Conservation (phyloP, 2,888 invertebrate species). For the Catotricha subobsoleta region DNA sequence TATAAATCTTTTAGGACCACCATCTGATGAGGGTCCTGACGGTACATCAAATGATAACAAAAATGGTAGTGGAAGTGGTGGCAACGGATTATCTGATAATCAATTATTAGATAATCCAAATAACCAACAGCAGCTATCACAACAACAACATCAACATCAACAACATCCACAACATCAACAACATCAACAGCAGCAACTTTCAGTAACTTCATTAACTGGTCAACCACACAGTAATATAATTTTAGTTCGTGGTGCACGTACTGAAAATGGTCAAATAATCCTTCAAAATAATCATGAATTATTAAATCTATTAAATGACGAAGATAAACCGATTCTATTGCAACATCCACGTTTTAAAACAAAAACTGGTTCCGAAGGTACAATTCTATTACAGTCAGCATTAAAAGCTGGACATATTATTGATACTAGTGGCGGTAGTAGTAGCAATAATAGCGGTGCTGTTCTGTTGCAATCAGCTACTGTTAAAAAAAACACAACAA, state of each 20-base stretch:
- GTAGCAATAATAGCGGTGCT: conserved; percentile 7
- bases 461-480: conserved; percentile 11
- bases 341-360: conserved; percentile 18
- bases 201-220: conserved; percentile 12
- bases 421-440: neutral
- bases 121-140: too few species aligned
- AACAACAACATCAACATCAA: too few species aligned
- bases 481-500: conserved; percentile 12
- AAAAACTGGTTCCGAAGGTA: conserved; percentile 7
- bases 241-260: conserved; percentile 28
- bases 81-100: neutral
- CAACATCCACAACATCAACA: conserved; percentile 7
- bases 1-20: conserved; percentile 9
- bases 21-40: conserved; percentile 13
- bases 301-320: conserved; percentile 24
- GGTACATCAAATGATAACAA: conserved; percentile 9
- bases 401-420: conserved; percentile 3
- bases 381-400: conserved; percentile 4
- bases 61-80: neutral
- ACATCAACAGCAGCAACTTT: conserved; percentile 9
- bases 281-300: conserved; percentile 31
- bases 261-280: conserved; percentile 30
- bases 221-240: conserved; percentile 23
- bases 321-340: conserved; percentile 21
- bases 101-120: neutral